These are phyloP conservation scores for Zosterops pallidus DNA, from an alignment of 2,113 vertebrate genomes.

Conservation along the genomic window DNA sequence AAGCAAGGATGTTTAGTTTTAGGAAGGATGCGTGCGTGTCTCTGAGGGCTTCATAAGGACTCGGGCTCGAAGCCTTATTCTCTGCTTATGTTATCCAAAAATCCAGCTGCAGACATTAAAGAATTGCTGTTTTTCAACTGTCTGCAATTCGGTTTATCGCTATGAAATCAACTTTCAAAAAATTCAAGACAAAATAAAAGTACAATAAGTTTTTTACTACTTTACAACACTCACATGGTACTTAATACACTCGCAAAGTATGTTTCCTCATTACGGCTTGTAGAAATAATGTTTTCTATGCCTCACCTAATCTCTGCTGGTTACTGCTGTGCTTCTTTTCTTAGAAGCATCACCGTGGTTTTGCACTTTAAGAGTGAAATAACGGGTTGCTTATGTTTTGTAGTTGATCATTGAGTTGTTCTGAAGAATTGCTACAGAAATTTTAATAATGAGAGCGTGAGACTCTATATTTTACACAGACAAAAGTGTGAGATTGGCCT, in stretches of 20 bases:
- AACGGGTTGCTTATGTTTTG: rapidly evolving
- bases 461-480: not conserved
- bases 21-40: not conserved
- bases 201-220: not conserved
- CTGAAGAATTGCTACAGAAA: not conserved
- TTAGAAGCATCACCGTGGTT: not conserved
- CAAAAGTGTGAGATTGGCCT: not conserved
- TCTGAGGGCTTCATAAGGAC: rapidly evolving
- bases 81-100: not conserved
- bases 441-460: not conserved
- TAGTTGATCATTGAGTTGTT: not conserved
- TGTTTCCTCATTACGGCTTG: not conserved
- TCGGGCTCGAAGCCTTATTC: rapidly evolving
- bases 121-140: not conserved
- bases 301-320: not conserved
- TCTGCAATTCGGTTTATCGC: rapidly evolving
- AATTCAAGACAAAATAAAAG: not conserved
- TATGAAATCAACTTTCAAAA: not conserved
- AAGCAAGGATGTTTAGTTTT: not conserved
- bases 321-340: not conserved
- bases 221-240: rapidly evolving
- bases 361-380: not conserved
- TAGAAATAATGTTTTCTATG: rapidly evolving
- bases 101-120: rapidly evolving
- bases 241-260: too few species aligned